Conservation (phyloP, 1,140 invertebrate genomes). For the Cydia splendana region DNA sequence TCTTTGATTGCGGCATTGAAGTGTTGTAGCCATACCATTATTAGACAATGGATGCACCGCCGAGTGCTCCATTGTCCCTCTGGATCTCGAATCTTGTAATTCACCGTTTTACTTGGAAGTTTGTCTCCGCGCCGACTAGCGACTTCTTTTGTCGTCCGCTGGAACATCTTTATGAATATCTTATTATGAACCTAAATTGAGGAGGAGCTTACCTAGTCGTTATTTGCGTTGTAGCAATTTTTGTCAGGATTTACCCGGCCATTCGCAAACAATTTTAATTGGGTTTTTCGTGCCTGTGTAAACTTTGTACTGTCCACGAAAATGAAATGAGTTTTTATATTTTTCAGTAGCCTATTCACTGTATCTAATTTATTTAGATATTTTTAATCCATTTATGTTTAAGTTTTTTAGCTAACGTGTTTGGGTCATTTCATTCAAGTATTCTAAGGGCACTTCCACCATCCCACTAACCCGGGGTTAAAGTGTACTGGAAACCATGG, state of each 20-base stretch:
- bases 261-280: slow-evolving; percentile 78
- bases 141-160: slow-evolving; percentile 56
- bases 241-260: slow-evolving; percentile 68
- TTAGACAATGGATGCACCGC: slow-evolving; percentile 19
- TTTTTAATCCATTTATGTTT: not conserved
- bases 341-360: slow-evolving; percentile 21
- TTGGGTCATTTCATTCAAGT: not conserved
- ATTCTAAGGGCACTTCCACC: too few species aligned
- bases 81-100: slow-evolving; percentile 49
- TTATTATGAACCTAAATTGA: slow-evolving; percentile 76
- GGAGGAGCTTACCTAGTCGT: slow-evolving; percentile 69
- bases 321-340: slow-evolving; percentile 45
- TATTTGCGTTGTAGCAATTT: slow-evolving; percentile 73
- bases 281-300: slow-evolving; percentile 69
- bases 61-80: not conserved
- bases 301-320: slow-evolving; percentile 57
- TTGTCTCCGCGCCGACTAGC: slow-evolving; percentile 45
- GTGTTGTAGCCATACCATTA: slow-evolving; percentile 12
- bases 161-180: slow-evolving; percentile 75
- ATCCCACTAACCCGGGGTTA: too few species aligned
- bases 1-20: not conserved
- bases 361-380: slow-evolving; percentile 17
- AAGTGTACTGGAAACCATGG: too few species aligned
- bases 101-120: slow-evolving; percentile 61
- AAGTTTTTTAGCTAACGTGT: not conserved